A percentile compares a stretch with the other conserved stretches of the same genome.
phyloP scores from a whole-genome alignment of 1,140 invertebrate genomes.

The Anoplolepis gracilipes region DNA sequence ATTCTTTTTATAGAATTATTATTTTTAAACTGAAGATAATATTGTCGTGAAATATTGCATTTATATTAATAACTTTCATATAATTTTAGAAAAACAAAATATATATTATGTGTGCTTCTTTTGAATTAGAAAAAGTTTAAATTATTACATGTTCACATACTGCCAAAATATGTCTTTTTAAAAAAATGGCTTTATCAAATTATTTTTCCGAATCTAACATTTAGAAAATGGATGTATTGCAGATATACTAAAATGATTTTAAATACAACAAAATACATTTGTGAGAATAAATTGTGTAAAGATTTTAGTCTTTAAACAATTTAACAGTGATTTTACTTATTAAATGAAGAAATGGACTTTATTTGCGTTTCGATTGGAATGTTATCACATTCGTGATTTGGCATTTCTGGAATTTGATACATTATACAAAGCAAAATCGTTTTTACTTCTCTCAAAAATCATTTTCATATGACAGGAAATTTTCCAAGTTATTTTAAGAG shows the following conservation, averaged over 20 bases:
- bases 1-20: neutral
- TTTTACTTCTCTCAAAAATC: conserved; percentile 16
- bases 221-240: neutral
- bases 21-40: neutral
- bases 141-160: neutral
- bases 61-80: neutral
- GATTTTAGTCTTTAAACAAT: conserved; percentile 11
- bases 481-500: conserved; percentile 38
- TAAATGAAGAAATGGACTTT: neutral
- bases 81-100: neutral
- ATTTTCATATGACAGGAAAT: conserved; percentile 1
- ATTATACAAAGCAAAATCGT: neutral
- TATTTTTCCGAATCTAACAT: neutral
- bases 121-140: neutral
- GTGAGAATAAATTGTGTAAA: neutral
- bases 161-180: neutral
- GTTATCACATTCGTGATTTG: neutral
- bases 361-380: neutral
- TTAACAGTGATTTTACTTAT: neutral
- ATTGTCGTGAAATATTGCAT: neutral
- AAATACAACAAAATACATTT: neutral
- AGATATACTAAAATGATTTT: neutral
- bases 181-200: neutral
- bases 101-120: neutral
- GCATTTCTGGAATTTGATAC: neutral